Percentiles rank a stretch among this genome's conserved stretches.
Conservation (phyloP, 2,797 vertebrate species). For the Ctenochaetus hawaiiensis region DNA sequence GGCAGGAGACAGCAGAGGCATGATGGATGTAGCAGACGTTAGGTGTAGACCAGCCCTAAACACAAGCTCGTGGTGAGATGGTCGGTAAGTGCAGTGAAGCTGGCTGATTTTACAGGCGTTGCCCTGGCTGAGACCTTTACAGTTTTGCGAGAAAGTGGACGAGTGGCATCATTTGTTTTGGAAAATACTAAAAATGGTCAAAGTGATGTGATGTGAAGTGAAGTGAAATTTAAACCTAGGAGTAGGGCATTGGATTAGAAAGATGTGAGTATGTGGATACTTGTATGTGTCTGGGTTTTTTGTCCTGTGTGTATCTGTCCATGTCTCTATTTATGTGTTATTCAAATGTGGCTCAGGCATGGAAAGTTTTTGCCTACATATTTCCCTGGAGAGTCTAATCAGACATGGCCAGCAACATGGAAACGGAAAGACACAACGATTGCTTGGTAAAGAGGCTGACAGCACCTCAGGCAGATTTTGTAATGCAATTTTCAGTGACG, state of each 20-base stretch:
- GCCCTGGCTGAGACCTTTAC: conserved; percentile 11
- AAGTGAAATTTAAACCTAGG: conserved; percentile 34
- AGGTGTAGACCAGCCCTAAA: conserved; percentile 22
- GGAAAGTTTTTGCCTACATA: conserved; percentile 56
- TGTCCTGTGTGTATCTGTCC: conserved; percentile 16
- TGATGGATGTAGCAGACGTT: conserved; percentile 42
- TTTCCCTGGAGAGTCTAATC: conserved; percentile 69
- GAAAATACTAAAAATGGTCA: conserved; percentile 35
- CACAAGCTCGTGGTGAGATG: conserved; percentile 22
- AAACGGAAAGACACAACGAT: conserved; percentile 55
- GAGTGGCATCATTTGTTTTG: conserved; percentile 39
- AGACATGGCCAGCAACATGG: conserved; percentile 60
- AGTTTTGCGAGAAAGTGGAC: conserved; percentile 17
- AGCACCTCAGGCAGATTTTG: conserved; percentile 69
- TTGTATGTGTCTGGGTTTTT: conserved; percentile 15
- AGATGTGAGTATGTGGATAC: conserved; percentile 7
- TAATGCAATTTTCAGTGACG: conserved; percentile 66
- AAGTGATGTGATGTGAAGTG: conserved; percentile 36
- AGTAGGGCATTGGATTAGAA: conserved; percentile 39
- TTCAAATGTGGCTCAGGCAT: conserved; percentile 48
- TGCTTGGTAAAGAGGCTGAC: conserved; percentile 74
- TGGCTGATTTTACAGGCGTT: conserved; percentile 41
- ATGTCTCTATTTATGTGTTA: conserved; percentile 41
- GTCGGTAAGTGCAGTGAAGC: background rate
- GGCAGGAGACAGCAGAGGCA: conserved; percentile 20